These are phyloP conservation scores for Diaphora mendica DNA, from an alignment of 2,888 invertebrate genomes.

Conservation along the genomic window DNA sequence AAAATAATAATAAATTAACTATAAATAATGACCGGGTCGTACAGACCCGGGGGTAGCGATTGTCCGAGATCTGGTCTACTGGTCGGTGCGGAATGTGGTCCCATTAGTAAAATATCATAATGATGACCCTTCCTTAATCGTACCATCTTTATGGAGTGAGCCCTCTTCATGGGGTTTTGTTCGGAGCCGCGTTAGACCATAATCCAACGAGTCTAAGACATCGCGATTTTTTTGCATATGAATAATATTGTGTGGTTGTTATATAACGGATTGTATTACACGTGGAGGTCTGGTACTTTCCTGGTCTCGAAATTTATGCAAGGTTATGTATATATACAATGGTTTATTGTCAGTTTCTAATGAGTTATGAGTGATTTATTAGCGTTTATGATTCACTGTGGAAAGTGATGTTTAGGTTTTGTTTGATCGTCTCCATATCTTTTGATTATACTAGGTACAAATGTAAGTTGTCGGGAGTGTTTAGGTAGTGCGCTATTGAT, in stretches of 20 bases:
- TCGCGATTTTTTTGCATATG: slow-evolving; percentile 74
- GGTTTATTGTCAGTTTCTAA: background rate
- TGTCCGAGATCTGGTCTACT: slow-evolving; percentile 74
- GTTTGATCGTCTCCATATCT: background rate
- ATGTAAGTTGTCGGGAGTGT: background rate
- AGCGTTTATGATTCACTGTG: background rate
- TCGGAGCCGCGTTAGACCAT: slow-evolving; percentile 79
- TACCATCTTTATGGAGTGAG: slow-evolving; percentile 82
- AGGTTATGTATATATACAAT: slow-evolving; percentile 10
- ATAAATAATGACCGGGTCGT: slow-evolving; percentile 77
- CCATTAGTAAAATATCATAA: slow-evolving; percentile 83
- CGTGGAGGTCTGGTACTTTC: slow-evolving; percentile 39
- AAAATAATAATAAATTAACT: slow-evolving; percentile 86
- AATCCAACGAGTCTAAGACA: slow-evolving; percentile 73
- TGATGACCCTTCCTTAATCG: slow-evolving; percentile 77
- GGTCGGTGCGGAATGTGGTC: slow-evolving; percentile 81
- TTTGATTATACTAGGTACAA: background rate
- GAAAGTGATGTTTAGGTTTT: background rate
- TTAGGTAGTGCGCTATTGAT: too few relatives aligned
- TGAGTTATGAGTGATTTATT: slow-evolving; percentile 1
- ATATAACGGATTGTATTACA: slow-evolving; percentile 46
- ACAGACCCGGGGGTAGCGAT: slow-evolving; percentile 49
- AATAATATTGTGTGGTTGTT: slow-evolving; percentile 64
- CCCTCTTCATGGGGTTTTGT: slow-evolving; percentile 75
- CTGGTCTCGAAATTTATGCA: slow-evolving; percentile 20